Evolutionary conservation across 1,140 invertebrate genomes (phyloP).

Genomic region (Drosophila watanabei): DNA sequence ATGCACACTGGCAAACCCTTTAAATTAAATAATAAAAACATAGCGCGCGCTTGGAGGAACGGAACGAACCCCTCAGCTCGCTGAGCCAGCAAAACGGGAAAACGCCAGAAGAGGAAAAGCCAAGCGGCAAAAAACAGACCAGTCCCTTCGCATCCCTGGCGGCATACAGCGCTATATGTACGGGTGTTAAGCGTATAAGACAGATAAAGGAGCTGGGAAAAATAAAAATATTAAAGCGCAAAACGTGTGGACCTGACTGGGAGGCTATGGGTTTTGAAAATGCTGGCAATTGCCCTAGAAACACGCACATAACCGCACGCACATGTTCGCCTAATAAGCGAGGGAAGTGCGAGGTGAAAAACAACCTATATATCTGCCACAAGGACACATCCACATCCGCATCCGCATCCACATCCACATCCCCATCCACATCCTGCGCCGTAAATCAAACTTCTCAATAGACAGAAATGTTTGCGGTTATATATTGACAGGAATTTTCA

Average conservation of each 20-base stretch:
- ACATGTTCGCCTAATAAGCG: conserved; percentile 41
- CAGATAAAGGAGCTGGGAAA: conserved; percentile 27
- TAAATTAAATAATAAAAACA: conserved; percentile 70
- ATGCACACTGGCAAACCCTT: conserved; percentile 46
- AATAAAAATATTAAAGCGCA: conserved; percentile 59
- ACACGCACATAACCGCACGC: conserved; percentile 37
- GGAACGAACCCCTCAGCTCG: not conserved
- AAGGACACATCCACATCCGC: conserved; percentile 19
- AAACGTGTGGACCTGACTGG: conserved; percentile 35
- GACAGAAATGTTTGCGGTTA: conserved; percentile 62
- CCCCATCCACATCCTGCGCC: conserved; percentile 20
- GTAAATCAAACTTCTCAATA: conserved; percentile 67
- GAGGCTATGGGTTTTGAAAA: conserved; percentile 46
- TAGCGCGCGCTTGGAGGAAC: not conserved
- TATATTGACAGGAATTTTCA: conserved; percentile 57
- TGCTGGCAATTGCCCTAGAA: conserved; percentile 48
- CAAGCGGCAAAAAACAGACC: not conserved
- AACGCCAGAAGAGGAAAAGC: conserved; percentile 1
- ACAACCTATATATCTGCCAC: conserved; percentile 23
- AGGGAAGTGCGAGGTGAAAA: conserved; percentile 11
- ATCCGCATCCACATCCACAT: not conserved
- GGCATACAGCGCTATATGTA: conserved; percentile 2
- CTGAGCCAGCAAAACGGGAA: conserved; percentile 29
- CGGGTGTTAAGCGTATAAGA: conserved; percentile 32
- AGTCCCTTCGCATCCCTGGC: conserved; percentile 32